Evolutionary conservation across 1,140 invertebrate species (phyloP), one percentile per base, ranked within the genome.

Genomic region (Maconellicoccus hirsutus): DNA sequence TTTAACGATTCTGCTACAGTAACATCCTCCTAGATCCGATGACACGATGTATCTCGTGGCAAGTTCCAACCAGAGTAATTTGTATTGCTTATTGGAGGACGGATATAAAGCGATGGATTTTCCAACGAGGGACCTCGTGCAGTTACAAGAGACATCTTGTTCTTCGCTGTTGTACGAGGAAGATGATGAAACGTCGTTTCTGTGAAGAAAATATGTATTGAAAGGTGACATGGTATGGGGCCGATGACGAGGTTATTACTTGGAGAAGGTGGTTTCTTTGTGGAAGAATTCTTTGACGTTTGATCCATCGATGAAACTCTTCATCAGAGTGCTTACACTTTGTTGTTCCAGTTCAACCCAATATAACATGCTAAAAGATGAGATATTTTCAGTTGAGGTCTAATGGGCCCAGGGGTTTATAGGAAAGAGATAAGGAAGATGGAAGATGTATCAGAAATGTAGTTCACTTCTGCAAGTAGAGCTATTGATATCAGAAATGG

Each of bases 301-400:
- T 1, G 78, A 79, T 0, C 86, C 86, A 72, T 84, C 80, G 0
- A 83, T 76, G 73, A 84, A 80, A 2, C 84, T 83, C 71, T 84
- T 84, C 85, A 89, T 87, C 52, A 89, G 79, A 42, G 59, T 25
- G 7, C 81, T 80, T 19, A 83, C 83, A 69, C 83, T 79, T 42
- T 80, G 81, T 59, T 79, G 76, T 1, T 78, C 78, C 1, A 26
- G 2, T 79, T 88, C 85, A 73, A 90, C 85, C 89, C 89, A 93
- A 75, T 87, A 87, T 38, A 93, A 76, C 42, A 83, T 84, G 74
- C 88, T 91, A 73, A 83, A 82, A 71, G 26, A 23, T 72, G 21
- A 22, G 27, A 23, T 6, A 14, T 66, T 66, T 23, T 66, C 16
- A 59, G 52, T 22, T 16, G n/a, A 59, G 6, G 21, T 59, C 21